A percentile compares a stretch with the other conserved stretches of the same genome.
phyloP scores from a whole-genome alignment of 2,888 invertebrate genomes.

The Mesorhabditis spiculigera region DNA sequence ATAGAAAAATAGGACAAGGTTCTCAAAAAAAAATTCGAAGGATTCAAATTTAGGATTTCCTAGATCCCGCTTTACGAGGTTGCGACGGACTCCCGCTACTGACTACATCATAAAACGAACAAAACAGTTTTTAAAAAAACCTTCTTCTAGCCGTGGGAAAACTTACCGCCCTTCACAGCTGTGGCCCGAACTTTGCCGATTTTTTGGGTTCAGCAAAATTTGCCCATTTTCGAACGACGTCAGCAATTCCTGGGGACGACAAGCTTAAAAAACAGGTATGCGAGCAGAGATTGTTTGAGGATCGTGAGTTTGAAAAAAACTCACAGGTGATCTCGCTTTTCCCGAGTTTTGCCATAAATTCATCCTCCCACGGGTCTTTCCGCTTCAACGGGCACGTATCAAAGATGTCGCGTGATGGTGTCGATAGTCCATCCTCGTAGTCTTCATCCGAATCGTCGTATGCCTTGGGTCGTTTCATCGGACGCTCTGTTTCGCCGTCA shows the following conservation, averaged over 20 bases:
- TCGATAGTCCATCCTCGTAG: background rate
- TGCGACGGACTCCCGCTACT: too few relatives aligned
- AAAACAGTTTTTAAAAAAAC: too few relatives aligned
- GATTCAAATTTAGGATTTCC: too few relatives aligned
- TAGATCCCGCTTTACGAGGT: too few relatives aligned
- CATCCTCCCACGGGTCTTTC: constrained; percentile 3
- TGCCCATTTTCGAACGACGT: background rate
- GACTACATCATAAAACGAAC: too few relatives aligned
- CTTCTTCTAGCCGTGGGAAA: too few relatives aligned
- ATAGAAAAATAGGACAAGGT: too few relatives aligned
- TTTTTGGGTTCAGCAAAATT: background rate
- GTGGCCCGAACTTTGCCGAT: background rate
- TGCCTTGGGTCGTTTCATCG: too few relatives aligned
- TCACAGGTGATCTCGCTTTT: background rate
- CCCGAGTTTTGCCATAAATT: background rate
- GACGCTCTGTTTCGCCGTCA: too few relatives aligned
- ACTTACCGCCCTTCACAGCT: background rate
- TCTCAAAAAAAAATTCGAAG: too few relatives aligned
- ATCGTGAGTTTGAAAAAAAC: background rate
- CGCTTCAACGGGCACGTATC: background rate
- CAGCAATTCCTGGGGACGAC: background rate
- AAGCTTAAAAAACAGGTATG: background rate
- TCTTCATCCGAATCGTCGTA: background rate
- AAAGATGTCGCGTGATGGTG: background rate
- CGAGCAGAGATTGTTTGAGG: background rate